These are phyloP conservation scores for Drosophila macrospina DNA, from an alignment of 2,888 invertebrate genomes.

Conservation along the genomic window DNA sequence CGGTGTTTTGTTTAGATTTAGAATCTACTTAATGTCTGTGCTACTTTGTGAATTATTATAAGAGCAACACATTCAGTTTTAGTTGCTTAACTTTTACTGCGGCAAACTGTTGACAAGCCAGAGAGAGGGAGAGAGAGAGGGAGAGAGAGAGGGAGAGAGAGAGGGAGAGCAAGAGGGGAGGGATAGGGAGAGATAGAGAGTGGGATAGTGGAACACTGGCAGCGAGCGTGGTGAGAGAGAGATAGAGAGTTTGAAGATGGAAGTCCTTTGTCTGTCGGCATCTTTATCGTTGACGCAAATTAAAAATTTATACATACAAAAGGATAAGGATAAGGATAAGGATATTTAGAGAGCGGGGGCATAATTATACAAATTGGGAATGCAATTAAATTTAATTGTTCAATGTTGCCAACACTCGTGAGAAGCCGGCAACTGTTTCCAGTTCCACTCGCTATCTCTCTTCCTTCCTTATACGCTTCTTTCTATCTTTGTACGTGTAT, in stretches of 20 bases:
- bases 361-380: conserved; percentile 82
- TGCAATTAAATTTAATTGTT: conserved; percentile 82
- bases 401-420: conserved; percentile 70
- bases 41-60: neutral
- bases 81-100: conserved; percentile 4
- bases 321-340: conserved; percentile 24
- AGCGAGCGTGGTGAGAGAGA: neutral
- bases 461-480: conserved; percentile 15
- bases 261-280: conserved; percentile 43
- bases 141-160: neutral
- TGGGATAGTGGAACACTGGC: too few species aligned
- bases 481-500: conserved; percentile 21
- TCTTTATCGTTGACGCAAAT: conserved; percentile 70
- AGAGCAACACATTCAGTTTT: neutral
- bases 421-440: conserved; percentile 58
- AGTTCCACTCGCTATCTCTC: conserved; percentile 27
- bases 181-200: neutral
- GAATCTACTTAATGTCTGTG: neutral
- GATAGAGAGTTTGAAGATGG: conserved; percentile 6
- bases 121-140: neutral
- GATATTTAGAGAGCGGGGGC: conserved; percentile 72
- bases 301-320: conserved; percentile 61
- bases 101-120: conserved; percentile 25
- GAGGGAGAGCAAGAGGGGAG: neutral
- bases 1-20: neutral